Evolutionary conservation across 2,113 vertebrate species (phyloP), one percentile per base, ranked within the genome.

Genomic region (Osmerus mordax): DNA sequence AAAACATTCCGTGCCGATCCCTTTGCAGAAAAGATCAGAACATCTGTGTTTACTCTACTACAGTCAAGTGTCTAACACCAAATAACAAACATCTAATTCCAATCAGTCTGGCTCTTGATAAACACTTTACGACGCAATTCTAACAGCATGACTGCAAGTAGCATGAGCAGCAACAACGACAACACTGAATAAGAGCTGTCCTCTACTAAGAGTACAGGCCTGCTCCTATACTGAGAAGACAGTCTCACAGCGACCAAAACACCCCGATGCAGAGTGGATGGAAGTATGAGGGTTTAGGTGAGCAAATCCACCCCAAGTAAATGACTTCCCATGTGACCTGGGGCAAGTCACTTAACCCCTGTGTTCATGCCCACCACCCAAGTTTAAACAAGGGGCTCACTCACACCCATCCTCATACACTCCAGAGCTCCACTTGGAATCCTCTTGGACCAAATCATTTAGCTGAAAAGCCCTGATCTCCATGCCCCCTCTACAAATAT

Each of bases 261-360:
- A 9, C 13, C 23, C 13, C 23, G 1, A 47, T 47, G 23, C 59
- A 79, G 71, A 67, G 29, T 63, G 76, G 67, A 63, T 65, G 19
- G 83, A 65, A 61, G 62, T 66, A 82, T 82, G 78, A 84, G 83
- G 80, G 78, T 85, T 85, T 81, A 81, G 78, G 78, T 78, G 81
- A 80, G 85, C 87, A 90, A 89, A 91, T 90, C 88, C 85, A 77
- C 71, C 82, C 85, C 76, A 74, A 83, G 82, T 90, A 87, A 91
- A 91, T 72, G 86, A 90, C 89, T 89, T 87, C 79, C 73, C 70
- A 73, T 87, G 83, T 91, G 91, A 91, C 89, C 88, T 61, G 70
- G 84, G 88, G 91, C 84, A 87, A 90, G 86, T 90, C 87, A 91
- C 89, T 93, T 93, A 92, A 93, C 90, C 91, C 77, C 87, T 89